Evolutionary conservation across 2,888 invertebrate genomes (phyloP).

Genomic region (Leptinotarsa peninsularis): DNA sequence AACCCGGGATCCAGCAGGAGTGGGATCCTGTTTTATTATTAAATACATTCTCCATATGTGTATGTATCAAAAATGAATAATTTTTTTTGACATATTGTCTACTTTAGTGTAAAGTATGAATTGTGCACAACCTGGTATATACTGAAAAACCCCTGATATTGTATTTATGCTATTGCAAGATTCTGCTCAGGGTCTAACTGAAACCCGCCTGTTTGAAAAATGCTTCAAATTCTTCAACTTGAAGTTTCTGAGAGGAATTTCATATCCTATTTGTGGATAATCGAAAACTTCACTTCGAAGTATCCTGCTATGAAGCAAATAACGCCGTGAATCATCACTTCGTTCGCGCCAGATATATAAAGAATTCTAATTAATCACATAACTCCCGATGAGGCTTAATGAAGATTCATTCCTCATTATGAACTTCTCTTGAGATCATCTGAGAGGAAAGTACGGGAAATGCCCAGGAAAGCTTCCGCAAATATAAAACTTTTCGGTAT

Average conservation of each 20-base stretch:
- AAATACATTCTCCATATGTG: too few species aligned
- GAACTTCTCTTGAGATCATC: background rate
- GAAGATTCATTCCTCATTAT: constrained; percentile 13
- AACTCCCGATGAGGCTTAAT: background rate
- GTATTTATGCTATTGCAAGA: too few species aligned
- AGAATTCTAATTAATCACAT: constrained; percentile 12
- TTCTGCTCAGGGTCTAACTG: too few species aligned
- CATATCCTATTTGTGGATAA: background rate
- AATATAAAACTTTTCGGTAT: constrained; percentile 21
- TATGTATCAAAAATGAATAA: too few species aligned
- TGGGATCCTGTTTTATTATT: too few species aligned
- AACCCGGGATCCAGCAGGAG: too few species aligned
- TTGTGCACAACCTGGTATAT: too few species aligned
- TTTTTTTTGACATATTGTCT: too few species aligned
- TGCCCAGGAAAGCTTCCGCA: background rate
- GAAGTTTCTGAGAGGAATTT: background rate
- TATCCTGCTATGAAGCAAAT: background rate
- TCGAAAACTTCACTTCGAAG: background rate
- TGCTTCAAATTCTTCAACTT: background rate
- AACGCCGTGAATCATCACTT: background rate
- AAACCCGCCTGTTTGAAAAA: too few species aligned
- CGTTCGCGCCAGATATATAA: background rate
- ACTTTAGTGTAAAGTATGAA: too few species aligned
- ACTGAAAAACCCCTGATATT: too few species aligned
- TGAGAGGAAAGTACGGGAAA: constrained; percentile 2